A percentile compares a stretch with the other conserved stretches of the same genome.
phyloP scores from a whole-genome alignment of 2,888 invertebrate species.

The Sesamia inferens region DNA sequence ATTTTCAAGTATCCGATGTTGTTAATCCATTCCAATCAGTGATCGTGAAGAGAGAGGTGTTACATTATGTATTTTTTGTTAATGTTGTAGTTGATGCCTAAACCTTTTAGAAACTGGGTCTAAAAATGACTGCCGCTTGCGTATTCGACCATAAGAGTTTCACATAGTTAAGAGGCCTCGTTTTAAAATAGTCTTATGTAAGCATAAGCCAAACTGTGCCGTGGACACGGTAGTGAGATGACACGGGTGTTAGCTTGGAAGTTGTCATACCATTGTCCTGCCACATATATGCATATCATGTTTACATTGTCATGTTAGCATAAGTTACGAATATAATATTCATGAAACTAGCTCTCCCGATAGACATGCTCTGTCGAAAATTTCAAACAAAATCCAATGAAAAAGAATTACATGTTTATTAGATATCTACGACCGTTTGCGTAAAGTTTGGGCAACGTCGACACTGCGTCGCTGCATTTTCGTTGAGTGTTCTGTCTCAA shows the following conservation, averaged over 20 bases:
- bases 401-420: background rate
- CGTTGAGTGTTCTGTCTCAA: no score
- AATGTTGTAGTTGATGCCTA: background rate
- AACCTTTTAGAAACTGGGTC: background rate
- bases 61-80: no score
- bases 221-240: conserved; percentile 26
- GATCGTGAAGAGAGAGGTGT: background rate
- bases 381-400: background rate
- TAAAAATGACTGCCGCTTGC: background rate
- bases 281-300: conserved; percentile 9
- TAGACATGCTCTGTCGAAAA: background rate
- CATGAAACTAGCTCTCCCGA: background rate
- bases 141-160: background rate
- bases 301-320: conserved; percentile 18
- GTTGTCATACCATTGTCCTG: conserved; percentile 35
- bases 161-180: background rate
- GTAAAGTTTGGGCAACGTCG: no score
- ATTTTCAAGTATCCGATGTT: background rate
- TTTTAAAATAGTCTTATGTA: conserved; percentile 38
- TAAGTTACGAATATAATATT: conserved; percentile 5
- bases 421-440: no score
- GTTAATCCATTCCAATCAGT: background rate
- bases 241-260: conserved; percentile 19
- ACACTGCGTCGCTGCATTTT: no score
- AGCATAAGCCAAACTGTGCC: conserved; percentile 9